These are phyloP conservation scores for Lypha dubia DNA, from an alignment of 2,888 invertebrate genomes.

Conservation along the genomic window DNA sequence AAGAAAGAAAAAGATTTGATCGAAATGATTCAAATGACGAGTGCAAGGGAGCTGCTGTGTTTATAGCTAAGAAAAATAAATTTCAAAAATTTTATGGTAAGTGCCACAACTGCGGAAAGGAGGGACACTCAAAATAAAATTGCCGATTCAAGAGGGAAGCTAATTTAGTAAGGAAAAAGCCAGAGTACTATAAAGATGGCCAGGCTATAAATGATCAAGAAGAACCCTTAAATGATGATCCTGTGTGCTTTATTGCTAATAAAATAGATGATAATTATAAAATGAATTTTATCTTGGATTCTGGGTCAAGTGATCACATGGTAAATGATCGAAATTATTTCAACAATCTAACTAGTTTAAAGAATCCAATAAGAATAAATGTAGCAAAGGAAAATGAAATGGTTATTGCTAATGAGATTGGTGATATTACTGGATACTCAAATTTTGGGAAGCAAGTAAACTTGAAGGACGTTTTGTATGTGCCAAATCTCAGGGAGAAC, in stretches of 20 bases:
- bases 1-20: too few species aligned
- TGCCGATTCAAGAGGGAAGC: constrained; percentile 13
- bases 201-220: background rate
- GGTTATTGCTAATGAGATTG: constrained; percentile 5
- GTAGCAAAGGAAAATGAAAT: constrained; percentile 10
- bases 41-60: too few species aligned
- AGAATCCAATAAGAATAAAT: too few species aligned
- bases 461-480: too few species aligned
- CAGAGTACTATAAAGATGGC: constrained; percentile 14
- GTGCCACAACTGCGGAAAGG: constrained; percentile 37
- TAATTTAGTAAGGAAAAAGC: background rate
- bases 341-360: too few species aligned
- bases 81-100: constrained; percentile 22
- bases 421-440: background rate
- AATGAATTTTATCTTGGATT: constrained; percentile 30
- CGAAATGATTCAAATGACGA: too few species aligned
- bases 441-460: too few species aligned
- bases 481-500: too few species aligned
- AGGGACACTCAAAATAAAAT: constrained; percentile 1
- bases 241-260: constrained; percentile 23
- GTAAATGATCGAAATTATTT: too few species aligned
- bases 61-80: too few species aligned
- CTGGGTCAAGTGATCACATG: constrained; percentile 23
- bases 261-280: background rate
- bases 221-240: background rate